These are phyloP conservation scores for Xiphophorus maculatus DNA, from an alignment of 2,113 vertebrate species.

Conservation along the genomic window DNA sequence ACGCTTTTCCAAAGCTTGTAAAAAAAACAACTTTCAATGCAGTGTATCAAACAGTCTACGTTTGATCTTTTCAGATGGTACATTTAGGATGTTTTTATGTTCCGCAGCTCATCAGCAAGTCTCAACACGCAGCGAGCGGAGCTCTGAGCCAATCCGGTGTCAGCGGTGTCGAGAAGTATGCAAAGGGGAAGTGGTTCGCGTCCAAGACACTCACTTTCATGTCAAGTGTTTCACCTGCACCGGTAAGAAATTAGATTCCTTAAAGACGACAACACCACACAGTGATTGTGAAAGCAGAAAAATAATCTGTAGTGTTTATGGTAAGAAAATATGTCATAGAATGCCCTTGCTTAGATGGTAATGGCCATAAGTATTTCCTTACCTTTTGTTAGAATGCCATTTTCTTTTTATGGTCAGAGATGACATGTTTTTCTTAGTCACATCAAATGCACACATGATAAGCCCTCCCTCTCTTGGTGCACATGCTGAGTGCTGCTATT, in stretches of 20 bases:
- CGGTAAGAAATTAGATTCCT: conserved; percentile 80
- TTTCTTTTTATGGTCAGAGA: conserved; percentile 12
- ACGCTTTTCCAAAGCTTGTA: too few relatives aligned
- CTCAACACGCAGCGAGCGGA: conserved; percentile 78
- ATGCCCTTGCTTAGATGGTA: not conserved
- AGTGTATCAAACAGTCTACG: not conserved
- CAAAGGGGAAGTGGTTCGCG: conserved; percentile 97
- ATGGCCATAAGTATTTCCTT: not conserved
- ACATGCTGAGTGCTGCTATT: conserved; percentile 59
- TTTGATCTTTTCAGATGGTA: not conserved
- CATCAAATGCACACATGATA: conserved; percentile 19
- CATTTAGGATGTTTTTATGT: conserved; percentile 24
- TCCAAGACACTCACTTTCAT: conserved; percentile 96
- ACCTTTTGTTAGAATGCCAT: conserved; percentile 1
- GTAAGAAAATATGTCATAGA: not conserved
- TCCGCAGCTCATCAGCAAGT: conserved; percentile 83
- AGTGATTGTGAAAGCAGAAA: not conserved
- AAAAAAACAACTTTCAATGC: not conserved
- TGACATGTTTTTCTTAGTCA: conserved; percentile 19
- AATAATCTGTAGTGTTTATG: conserved; percentile 5
- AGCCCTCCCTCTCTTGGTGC: conserved; percentile 29
- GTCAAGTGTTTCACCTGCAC: conserved; percentile 99
- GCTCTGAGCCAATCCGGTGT: conserved; percentile 89
- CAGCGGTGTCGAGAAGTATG: conserved; percentile 93
- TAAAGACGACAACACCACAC: not conserved